These are phyloP conservation scores for Pollenia angustigena DNA, from an alignment of 2,888 invertebrate species.

Conservation along the genomic window DNA sequence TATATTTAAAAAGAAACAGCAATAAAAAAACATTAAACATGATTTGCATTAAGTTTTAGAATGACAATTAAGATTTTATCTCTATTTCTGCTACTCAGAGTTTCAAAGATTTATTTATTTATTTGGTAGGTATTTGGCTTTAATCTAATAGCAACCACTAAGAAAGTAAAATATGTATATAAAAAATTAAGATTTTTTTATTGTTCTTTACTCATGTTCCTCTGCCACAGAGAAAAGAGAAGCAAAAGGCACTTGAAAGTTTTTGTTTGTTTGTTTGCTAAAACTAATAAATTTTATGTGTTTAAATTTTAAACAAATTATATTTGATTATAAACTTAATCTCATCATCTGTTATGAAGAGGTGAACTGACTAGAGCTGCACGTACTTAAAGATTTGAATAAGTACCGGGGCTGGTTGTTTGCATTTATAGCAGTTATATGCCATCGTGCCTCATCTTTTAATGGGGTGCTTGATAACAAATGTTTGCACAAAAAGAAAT, in stretches of 20 bases:
- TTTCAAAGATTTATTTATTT: slow-evolving; percentile 46
- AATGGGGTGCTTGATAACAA: slow-evolving; percentile 38
- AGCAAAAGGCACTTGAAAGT: slow-evolving; percentile 43
- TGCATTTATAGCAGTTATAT: slow-evolving; percentile 26
- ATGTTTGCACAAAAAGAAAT: slow-evolving; percentile 55
- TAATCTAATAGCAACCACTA: slow-evolving; percentile 43
- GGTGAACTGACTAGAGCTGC: slow-evolving; percentile 9
- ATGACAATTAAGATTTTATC: slow-evolving; percentile 68
- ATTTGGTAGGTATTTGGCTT: background rate
- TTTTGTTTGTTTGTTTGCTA: slow-evolving; percentile 26
- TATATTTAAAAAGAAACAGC: background rate
- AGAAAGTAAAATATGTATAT: slow-evolving; percentile 25
- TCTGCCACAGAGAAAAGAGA: background rate
- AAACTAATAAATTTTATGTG: slow-evolving; percentile 53
- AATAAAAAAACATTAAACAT: slow-evolving; percentile 18
- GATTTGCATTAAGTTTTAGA: slow-evolving; percentile 66
- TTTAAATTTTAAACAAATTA: slow-evolving; percentile 57
- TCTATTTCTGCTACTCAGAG: slow-evolving; percentile 2
- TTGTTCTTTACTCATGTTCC: slow-evolving; percentile 16
- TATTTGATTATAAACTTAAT: slow-evolving; percentile 67
- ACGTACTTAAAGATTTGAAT: slow-evolving; percentile 33
- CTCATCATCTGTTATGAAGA: slow-evolving; percentile 45
- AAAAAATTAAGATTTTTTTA: slow-evolving; percentile 1
- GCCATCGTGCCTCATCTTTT: slow-evolving; percentile 44
- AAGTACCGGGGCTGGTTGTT: slow-evolving; percentile 2